Percentiles rank a stretch among this genome's conserved stretches.
Evolutionary conservation across 2,888 invertebrate genomes (phyloP).

Genomic region (Villa cingulata): DNA sequence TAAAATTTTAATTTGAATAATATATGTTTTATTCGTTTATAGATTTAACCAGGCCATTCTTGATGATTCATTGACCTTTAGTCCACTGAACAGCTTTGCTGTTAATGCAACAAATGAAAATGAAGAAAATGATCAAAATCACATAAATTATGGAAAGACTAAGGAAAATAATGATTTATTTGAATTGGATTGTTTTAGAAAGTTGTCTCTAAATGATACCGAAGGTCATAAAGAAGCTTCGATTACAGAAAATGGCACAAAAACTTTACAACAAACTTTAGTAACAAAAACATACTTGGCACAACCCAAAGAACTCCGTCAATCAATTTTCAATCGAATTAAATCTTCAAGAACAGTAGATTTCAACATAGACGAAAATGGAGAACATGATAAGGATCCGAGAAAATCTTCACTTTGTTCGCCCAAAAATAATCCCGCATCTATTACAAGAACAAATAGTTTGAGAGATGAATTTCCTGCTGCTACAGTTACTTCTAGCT

Average conservation of each 20-base stretch:
- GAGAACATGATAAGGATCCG: too few species aligned
- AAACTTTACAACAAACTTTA: neutral
- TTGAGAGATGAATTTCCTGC: too few species aligned
- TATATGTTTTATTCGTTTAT: neutral
- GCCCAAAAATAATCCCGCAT: too few species aligned
- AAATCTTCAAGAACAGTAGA: neutral
- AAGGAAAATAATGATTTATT: neutral
- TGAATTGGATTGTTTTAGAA: neutral
- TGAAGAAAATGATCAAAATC: neutral
- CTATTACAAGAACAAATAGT: neutral
- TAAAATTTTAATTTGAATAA: too few species aligned
- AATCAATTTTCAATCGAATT: neutral
- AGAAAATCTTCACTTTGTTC: too few species aligned
- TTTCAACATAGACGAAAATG: too few species aligned
- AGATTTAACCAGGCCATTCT: conserved; percentile 32
- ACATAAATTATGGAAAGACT: neutral
- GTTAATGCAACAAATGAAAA: conserved; percentile 4
- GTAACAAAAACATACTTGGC: too few species aligned
- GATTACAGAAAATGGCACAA: neutral
- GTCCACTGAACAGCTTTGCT: conserved; percentile 18
- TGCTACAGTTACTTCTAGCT: too few species aligned
- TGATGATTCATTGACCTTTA: conserved; percentile 31
- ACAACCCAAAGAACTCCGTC: neutral
- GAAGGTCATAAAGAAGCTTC: neutral
- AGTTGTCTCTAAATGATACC: neutral